Percentiles rank a stretch among this genome's conserved stretches.
These are phyloP conservation scores for Psilopogon haemacephalus DNA, from an alignment of 2,113 vertebrate species.

Conservation along the genomic window DNA sequence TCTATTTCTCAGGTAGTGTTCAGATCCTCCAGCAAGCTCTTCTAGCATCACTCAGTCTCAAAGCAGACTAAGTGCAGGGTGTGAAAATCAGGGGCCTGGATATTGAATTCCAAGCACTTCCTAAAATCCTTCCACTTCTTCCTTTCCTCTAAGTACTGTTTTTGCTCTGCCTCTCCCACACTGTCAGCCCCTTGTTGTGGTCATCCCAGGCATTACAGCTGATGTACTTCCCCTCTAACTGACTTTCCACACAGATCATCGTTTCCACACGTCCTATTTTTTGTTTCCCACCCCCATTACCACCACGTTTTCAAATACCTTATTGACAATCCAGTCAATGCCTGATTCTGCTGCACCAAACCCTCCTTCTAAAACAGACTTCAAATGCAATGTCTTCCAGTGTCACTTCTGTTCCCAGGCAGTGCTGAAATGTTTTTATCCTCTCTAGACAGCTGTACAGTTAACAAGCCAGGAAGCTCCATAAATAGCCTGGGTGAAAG, in stretches of 20 bases:
- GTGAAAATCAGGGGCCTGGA: not conserved
- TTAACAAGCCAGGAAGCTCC: not conserved
- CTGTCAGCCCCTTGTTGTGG: not conserved
- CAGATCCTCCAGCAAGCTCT: not conserved
- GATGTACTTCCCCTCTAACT: not conserved
- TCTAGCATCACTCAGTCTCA: not conserved
- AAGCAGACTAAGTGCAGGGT: not conserved
- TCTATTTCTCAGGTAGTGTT: not conserved
- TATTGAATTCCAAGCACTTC: not conserved
- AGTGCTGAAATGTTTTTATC: conserved; percentile 10
- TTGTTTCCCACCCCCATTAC: not conserved
- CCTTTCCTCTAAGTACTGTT: not conserved
- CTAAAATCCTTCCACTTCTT: not conserved
- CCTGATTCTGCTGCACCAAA: not conserved
- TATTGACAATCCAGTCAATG: not conserved
- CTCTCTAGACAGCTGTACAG: not conserved
- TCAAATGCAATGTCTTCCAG: not conserved
- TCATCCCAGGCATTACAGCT: not conserved
- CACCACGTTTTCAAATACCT: conserved; percentile 31
- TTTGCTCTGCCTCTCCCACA: not conserved
- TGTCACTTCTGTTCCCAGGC: not conserved
- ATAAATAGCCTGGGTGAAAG: not conserved
- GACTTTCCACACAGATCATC: not conserved
- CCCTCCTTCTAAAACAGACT: not conserved
- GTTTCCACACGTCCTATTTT: not conserved